Evolutionary conservation across 2,797 vertebrate genomes (phyloP), one percentile per base, ranked within the genome.

Genomic region (Remorina albescens): DNA sequence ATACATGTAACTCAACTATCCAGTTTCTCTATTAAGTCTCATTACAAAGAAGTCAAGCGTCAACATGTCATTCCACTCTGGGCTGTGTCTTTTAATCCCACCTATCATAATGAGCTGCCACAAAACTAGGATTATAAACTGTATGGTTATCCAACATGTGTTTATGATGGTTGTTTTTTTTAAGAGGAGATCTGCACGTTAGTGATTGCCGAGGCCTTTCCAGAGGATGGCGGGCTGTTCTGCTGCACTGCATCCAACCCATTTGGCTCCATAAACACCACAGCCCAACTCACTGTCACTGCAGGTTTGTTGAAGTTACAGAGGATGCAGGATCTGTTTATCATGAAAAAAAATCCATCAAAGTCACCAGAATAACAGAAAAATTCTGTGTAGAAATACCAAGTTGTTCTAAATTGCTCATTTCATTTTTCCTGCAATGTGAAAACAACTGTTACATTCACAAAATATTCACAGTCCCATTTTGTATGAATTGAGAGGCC

Each of bases 131-230:
- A 28, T 64, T 26, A 23, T 18, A 10, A 46, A 36, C 0, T 0
- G 28, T 66, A 44, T 46, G 34, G 8, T 71, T 19, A 37, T 47
- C 39, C 51, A n/a, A 36, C 26, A 18, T 46, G 39, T 49, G 12
- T 5, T 62, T 4, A 58, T 55, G n/a, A 2, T 4, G 10, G 1
- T 2, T 26, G 4, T 25, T 10, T 13, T n/a, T 4, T 67, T 92
- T 39, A 65, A 98, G 98, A 99, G 89, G 97, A 99, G 94, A 99
- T 99, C 86, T 99, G 98, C 78, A 99, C 97, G 2, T 91, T 99
- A 46, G 97, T 99, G 78, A 99, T 99, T 11, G 95, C 98, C 0
- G 98, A 99, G 91, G 96, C 96, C 8, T 99, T 99, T 83, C 97
- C 97, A 36, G 98, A 99, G 92, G 98, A 99, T 15, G 96, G 96